These are phyloP conservation scores for Zapus hudsonius DNA, from an alignment of 2,113 vertebrate species.

Conservation along the genomic window DNA sequence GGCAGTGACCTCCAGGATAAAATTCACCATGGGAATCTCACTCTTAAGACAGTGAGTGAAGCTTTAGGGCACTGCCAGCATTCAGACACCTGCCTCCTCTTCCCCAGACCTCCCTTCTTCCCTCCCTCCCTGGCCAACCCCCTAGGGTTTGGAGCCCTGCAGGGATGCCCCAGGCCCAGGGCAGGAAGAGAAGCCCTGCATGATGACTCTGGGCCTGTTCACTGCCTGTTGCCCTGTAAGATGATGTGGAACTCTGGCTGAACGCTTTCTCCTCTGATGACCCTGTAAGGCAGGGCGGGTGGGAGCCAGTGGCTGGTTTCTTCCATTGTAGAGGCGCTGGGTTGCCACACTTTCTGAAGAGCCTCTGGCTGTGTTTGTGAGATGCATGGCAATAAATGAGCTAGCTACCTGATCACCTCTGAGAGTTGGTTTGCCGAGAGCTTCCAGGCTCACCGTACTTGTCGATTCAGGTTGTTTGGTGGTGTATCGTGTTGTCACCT, in stretches of 20 bases:
- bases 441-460: slow-evolving; percentile 60
- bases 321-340: neutral
- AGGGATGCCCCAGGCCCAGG: slow-evolving; percentile 1
- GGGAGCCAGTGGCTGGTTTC: slow-evolving; percentile 37
- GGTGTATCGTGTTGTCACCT: slow-evolving; percentile 17
- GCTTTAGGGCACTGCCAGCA: slow-evolving; percentile 58
- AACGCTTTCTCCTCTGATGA: slow-evolving; percentile 47
- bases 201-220: slow-evolving; percentile 27
- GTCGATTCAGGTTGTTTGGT: slow-evolving; percentile 47
- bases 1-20: slow-evolving; percentile 58
- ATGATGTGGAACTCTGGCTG: slow-evolving; percentile 41
- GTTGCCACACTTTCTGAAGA: slow-evolving; percentile 38
- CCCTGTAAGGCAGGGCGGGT: neutral
- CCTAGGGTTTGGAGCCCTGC: slow-evolving; percentile 29
- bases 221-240: slow-evolving; percentile 49
- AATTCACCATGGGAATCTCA: slow-evolving; percentile 60
- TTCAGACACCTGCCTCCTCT: slow-evolving; percentile 68
- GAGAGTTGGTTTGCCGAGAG: slow-evolving; percentile 52
- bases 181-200: slow-evolving; percentile 59
- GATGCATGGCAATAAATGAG: slow-evolving; percentile 58
- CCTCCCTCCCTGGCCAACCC: slow-evolving; percentile 60
- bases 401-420: slow-evolving; percentile 56
- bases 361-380: slow-evolving; percentile 58
- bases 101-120: slow-evolving; percentile 61
- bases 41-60: slow-evolving; percentile 36